Evolutionary conservation across 2,113 vertebrate genomes (phyloP).

Genomic region (Ovibos moschatus): DNA sequence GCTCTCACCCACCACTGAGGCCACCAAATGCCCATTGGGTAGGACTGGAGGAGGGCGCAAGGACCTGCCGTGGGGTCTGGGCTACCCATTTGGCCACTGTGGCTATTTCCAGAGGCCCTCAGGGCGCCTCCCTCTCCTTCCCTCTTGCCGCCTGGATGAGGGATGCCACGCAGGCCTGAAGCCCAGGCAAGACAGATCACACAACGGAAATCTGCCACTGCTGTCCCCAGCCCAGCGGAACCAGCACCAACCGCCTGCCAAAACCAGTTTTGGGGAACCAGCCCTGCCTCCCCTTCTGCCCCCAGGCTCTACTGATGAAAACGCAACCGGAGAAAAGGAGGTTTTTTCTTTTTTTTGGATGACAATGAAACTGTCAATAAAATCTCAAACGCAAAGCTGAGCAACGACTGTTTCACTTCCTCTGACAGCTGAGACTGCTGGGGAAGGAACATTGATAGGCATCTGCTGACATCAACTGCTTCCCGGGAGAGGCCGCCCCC

Average conservation of each 20-base stretch:
- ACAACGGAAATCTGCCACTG: rapidly evolving
- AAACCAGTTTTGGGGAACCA: not conserved
- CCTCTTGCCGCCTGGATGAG: not conserved
- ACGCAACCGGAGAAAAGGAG: not conserved
- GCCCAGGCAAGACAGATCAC: not conserved
- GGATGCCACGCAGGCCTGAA: not conserved
- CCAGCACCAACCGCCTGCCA: not conserved
- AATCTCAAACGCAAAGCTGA: not conserved
- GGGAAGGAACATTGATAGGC: slow-evolving; percentile 51
- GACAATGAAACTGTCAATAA: slow-evolving; percentile 62
- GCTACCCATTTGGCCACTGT: not conserved
- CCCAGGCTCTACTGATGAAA: not conserved
- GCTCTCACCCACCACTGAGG: rapidly evolving
- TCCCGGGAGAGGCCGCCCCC: not conserved
- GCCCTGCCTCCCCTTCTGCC: not conserved
- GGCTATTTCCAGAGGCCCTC: not conserved
- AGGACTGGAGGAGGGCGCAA: not conserved
- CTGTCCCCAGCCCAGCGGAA: not conserved
- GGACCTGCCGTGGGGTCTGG: not conserved
- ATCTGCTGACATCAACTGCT: not conserved
- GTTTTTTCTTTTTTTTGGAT: not conserved
- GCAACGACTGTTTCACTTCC: slow-evolving; percentile 24
- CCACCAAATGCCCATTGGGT: rapidly evolving
- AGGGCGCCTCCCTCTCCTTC: not conserved
- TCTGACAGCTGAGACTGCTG: slow-evolving; percentile 49